These are phyloP conservation scores for Xanthorhoe designata DNA, from an alignment of 2,888 invertebrate genomes.

Conservation along the genomic window DNA sequence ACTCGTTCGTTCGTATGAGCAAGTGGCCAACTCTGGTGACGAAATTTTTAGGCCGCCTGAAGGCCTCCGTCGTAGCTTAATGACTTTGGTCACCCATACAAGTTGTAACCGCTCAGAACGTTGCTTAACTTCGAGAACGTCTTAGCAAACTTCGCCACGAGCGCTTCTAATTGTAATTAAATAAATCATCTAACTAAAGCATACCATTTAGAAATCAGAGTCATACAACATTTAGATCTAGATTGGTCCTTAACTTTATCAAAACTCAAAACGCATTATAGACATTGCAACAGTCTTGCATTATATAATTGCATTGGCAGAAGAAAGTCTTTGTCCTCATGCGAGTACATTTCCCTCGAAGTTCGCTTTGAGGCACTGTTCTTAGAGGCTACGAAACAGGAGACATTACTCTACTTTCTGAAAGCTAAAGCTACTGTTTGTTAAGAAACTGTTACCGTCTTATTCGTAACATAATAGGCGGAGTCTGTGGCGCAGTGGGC, in stretches of 20 bases:
- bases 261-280: background rate
- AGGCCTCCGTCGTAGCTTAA: no score
- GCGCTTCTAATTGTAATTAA: no score
- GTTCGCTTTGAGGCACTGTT: slow-evolving; percentile 29
- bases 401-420: slow-evolving; percentile 7
- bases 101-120: no score
- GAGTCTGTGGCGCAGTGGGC: no score
- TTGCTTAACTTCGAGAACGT: no score
- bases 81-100: no score
- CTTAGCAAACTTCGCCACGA: no score
- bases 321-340: slow-evolving; percentile 24
- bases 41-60: no score
- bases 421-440: background rate
- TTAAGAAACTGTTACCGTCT: background rate
- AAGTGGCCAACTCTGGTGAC: no score
- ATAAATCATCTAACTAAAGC: no score
- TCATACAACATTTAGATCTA: background rate
- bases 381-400: slow-evolving; percentile 22
- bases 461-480: background rate
- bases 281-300: slow-evolving; percentile 2
- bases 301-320: slow-evolving; percentile 25
- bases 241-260: background rate
- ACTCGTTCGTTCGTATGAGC: no score
- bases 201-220: no score
- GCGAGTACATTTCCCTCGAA: slow-evolving; percentile 13